Evolutionary conservation across 2,888 invertebrate species (phyloP).

Genomic region (Cerceris ruficornis): DNA sequence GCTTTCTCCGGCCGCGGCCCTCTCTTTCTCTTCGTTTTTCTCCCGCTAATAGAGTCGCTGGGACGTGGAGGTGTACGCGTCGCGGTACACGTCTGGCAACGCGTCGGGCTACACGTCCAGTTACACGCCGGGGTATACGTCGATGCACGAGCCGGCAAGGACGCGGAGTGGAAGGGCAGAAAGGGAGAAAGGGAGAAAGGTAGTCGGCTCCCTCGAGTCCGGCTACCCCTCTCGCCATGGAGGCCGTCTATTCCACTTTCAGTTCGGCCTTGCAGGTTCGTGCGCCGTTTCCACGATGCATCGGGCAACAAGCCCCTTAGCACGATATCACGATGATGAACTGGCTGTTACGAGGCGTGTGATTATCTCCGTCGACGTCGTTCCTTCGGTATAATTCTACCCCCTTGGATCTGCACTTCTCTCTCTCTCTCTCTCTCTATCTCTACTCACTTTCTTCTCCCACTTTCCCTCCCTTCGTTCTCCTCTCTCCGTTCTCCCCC

Average conservation of each 20-base stretch:
- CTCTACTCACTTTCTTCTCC: neutral
- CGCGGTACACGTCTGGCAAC: constrained; percentile 1
- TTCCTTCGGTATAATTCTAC: constrained; percentile 73
- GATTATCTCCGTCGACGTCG: constrained; percentile 78
- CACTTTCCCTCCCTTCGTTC: neutral
- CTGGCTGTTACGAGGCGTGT: constrained; percentile 75
- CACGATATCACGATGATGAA: constrained; percentile 75
- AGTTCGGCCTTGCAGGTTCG: constrained; percentile 62
- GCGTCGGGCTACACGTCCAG: neutral
- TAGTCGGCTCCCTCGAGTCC: neutral
- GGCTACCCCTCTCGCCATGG: neutral
- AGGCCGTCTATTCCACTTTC: constrained; percentile 38
- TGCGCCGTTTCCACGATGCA: constrained; percentile 74
- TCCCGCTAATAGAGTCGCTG: constrained; percentile 69
- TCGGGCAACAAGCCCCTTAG: constrained; percentile 74
- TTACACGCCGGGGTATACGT: no score
- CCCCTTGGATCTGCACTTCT: constrained; percentile 48
- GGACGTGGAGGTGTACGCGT: constrained; percentile 32
- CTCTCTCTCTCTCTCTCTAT: constrained; percentile 16
- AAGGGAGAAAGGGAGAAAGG: no score
- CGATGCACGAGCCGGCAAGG: no score
- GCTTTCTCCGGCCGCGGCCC: constrained; percentile 4
- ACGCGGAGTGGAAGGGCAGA: no score
- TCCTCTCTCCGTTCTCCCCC: constrained; percentile 12
- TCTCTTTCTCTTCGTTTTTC: constrained; percentile 54